phyloP scores from a whole-genome alignment of 2,113 vertebrate species.

The Rhinolophus ferrumequinum region DNA sequence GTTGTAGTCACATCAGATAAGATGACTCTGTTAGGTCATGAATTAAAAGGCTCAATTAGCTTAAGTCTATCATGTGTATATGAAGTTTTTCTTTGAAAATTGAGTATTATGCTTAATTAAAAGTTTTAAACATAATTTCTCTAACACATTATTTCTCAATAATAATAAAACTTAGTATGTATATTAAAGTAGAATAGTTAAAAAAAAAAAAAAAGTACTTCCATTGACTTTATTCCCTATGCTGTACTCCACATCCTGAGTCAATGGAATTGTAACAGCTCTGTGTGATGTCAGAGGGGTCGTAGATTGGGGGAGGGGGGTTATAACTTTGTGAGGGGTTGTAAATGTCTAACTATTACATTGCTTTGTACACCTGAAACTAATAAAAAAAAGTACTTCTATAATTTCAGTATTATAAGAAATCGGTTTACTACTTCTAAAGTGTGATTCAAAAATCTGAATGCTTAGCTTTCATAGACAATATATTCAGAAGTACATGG shows the following conservation, averaged over 20 bases:
- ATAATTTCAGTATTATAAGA: not conserved
- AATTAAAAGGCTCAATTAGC: not conserved
- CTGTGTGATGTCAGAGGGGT: no score
- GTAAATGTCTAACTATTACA: no score
- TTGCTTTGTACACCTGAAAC: no score
- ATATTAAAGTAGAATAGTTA: not conserved
- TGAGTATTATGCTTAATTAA: not conserved
- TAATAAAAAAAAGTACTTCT: not conserved
- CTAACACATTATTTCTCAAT: not conserved
- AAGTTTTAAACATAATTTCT: not conserved
- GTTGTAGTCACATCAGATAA: not conserved
- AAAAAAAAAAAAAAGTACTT: not conserved
- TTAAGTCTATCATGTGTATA: not conserved
- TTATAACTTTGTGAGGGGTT: no score
- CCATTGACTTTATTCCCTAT: no score
- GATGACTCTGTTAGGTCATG: not conserved
- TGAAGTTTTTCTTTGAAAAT: not conserved
- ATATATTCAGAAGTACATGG: not conserved
- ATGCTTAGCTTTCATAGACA: not conserved
- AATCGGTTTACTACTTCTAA: conserved; percentile 1
- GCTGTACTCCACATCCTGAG: no score
- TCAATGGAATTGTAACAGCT: no score
- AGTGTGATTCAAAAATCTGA: not conserved
- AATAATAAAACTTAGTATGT: not conserved
- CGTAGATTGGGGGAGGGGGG: no score